These are phyloP conservation scores for Cirrhinus molitorella DNA, from an alignment of 2,797 vertebrate species.

Conservation along the genomic window DNA sequence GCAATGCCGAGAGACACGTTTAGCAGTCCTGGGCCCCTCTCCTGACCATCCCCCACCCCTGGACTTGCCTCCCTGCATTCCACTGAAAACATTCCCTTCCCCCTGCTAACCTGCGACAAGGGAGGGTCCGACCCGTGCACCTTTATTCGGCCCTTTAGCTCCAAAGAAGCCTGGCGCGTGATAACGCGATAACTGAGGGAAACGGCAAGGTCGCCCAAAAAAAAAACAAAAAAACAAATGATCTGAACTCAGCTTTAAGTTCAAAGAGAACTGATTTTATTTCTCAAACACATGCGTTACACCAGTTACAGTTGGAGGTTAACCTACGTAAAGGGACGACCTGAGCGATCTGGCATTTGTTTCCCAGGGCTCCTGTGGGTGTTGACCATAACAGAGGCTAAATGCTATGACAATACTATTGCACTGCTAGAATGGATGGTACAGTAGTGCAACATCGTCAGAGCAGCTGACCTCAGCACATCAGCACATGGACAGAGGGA, in stretches of 20 bases:
- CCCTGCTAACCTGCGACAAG: constrained; percentile 72
- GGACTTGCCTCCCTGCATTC: constrained; percentile 89
- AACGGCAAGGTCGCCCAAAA: neutral
- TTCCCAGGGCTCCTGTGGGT: neutral
- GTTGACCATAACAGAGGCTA: constrained; percentile 75
- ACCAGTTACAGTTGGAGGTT: constrained; percentile 4
- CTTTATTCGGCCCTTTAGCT: constrained; percentile 46
- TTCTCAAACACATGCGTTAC: neutral
- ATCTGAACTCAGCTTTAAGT: constrained; percentile 21
- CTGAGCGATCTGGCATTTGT: neutral
- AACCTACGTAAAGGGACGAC: neutral
- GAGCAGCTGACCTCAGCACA: constrained; percentile 94
- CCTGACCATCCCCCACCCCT: constrained; percentile 58
- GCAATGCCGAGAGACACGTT: constrained; percentile 54
- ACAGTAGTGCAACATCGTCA: constrained; percentile 99
- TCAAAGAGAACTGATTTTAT: neutral
- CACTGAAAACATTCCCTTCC: constrained; percentile 70
- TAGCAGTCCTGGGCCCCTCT: constrained; percentile 51
- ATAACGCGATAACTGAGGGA: neutral
- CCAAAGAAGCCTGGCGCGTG: constrained; percentile 4
- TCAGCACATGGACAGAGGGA: constrained; percentile 74
- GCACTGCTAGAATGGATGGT: constrained; percentile 98
- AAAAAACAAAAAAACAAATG: neutral
- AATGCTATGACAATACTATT: constrained; percentile 99
- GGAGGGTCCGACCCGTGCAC: constrained; percentile 72